Evolutionary conservation across 2,888 invertebrate genomes (phyloP), one percentile per base, ranked within the genome.

Genomic region (Gonocerus acuteangulatus): DNA sequence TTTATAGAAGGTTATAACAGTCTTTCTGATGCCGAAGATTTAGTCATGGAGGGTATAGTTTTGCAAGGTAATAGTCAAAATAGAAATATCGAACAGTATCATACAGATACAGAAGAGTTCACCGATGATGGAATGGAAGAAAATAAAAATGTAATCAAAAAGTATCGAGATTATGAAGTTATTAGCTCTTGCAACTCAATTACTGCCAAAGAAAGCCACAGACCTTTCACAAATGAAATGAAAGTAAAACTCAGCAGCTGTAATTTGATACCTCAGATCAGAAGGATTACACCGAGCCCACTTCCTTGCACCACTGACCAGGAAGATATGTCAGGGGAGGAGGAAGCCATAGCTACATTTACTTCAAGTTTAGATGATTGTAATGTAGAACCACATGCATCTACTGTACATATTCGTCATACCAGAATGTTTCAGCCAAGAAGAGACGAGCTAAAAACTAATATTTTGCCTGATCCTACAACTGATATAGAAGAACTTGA

Each of bases 401-500:
- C 77, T 6, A 73, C 74, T 4, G 75, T 80, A 2, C 73, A 76
- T 63, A 75, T 76, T 45, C 75, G 75, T 68, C 73, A 72, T 57
- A 72, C 72, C 11, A 74, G 74, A 54, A 73, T 74, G 57, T 75
- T 78, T 63, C 74, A 78, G 70, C 66, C 73, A 2, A 80, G 79
- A 68, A 74, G 75, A 60, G 70, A 76, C 68, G 78, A 80, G 69
- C 72, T 80, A 9, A 81, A 80, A 71, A 77, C 77, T 48, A 73
- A 76, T 63, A 72, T 72, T 49, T 69, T 68, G 16, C 71, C 72
- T 23, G 79, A 79, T 58, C 72, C 72, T 22, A 71, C 75, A 52
- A 80, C 82, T 2, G 82, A 82, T 70, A 71, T 77, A 54, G 81
- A 82, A 70, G 80, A 80, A 42, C n/a, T 64, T 39, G 54, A 54